Conservation (phyloP, 2,797 vertebrate species). For the Helicolenus hilgendorfi region DNA sequence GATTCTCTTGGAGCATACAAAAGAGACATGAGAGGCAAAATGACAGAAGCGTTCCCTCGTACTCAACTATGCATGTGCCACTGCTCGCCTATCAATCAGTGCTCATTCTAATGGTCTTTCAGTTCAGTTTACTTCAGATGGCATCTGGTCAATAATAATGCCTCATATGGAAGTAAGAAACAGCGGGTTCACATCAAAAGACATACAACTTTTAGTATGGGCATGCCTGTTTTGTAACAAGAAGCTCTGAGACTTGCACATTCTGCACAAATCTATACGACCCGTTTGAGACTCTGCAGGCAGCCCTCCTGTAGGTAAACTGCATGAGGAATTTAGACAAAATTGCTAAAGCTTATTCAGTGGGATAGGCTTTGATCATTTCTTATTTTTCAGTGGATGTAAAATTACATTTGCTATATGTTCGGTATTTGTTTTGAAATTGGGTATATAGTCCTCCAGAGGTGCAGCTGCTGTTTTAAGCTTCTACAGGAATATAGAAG, state of each 20-base stretch:
- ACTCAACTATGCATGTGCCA: constrained; percentile 15
- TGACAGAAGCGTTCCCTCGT: constrained; percentile 17
- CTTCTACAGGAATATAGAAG: neutral
- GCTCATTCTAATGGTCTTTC: neutral
- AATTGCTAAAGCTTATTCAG: neutral
- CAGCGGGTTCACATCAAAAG: constrained; percentile 24
- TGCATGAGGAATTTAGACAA: neutral
- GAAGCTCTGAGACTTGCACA: neutral
- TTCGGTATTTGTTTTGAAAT: neutral
- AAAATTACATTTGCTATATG: neutral
- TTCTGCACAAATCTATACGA: neutral
- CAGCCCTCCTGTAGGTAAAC: neutral
- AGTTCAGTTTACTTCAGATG: constrained; percentile 18
- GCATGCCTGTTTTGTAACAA: neutral
- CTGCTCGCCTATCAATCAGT: constrained; percentile 54
- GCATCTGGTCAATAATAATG: neutral
- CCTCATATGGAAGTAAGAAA: constrained; percentile 12
- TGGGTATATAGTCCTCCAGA: neutral
- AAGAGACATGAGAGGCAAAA: constrained; percentile 54
- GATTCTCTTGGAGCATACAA: constrained; percentile 48
- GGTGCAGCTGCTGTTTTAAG: constrained; percentile 17
- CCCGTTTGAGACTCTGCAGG: neutral
- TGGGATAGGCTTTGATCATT: neutral
- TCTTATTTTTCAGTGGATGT: neutral
- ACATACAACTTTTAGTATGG: neutral